Base-by-base conservation (phyloP, 2,797 vertebrate species). In the Phataginus tricuspis region DNA sequence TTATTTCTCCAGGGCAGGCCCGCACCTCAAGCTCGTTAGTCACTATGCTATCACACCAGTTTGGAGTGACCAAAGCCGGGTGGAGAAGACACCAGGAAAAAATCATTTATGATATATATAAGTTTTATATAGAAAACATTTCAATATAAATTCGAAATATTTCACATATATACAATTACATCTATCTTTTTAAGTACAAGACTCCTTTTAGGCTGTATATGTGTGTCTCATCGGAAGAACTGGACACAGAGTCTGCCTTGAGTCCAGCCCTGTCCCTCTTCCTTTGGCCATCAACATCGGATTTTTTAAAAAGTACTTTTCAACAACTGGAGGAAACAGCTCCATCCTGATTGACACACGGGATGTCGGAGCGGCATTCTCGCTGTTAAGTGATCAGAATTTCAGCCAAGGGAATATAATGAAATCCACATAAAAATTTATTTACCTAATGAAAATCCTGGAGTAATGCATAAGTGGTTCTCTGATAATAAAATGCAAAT, bases 321-420 rank as follows among this genome's bases (percentile, higher is more conserved):
- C 98, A 98, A 97, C 98, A 98, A 97, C 97, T 94, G 92, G 87
- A 98, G 98, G 98, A 98, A 98, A 93, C 95, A 93, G 98, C 97
- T 97, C 97, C 96, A 98, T 98, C 98, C 98, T 99, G 98, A 98
- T 97, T 97, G 98, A 98, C 98, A 98, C 98, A 98, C 98, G 98
- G 98, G 98, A 98, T 98, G 98, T 97, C 80, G 96, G 69, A 64
- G 96, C 97, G 80, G 97, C 59, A 5, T 98, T 98, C 97, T 98
- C 96, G 94, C 98, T 97, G 98, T 97, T 98, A 97, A 96, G 96
- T 97, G 98, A 98, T 98, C 97, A 98, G 97, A 95, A 98, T 97
- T 97, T 98, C 97, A 98, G 98, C 97, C 11, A 39, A 98, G 98
- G 98, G 98, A 98, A 98, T 98, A 98, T 97, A 98, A 98, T 98